Evolutionary conservation across 1,140 invertebrate genomes (phyloP).

Genomic region (Nilaparvata lugens): DNA sequence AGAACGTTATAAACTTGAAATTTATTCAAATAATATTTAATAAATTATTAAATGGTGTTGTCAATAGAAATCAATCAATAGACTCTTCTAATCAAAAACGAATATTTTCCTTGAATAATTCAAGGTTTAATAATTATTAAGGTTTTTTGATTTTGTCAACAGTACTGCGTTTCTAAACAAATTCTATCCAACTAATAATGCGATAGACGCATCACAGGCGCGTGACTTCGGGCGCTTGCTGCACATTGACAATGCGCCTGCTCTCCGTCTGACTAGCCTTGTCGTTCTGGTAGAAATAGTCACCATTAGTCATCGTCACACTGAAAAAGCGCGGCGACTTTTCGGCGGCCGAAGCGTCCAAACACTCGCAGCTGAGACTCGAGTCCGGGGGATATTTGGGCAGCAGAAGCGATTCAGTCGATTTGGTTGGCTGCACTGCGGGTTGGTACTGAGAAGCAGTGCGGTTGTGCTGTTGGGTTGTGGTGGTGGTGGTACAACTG

Average conservation of each 20-base stretch:
- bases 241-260: slow-evolving; percentile 31
- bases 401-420: slow-evolving; percentile 63
- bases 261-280: slow-evolving; percentile 41
- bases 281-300: slow-evolving; percentile 27
- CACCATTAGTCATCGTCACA: slow-evolving; percentile 9
- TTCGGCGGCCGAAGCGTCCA: slow-evolving; percentile 39
- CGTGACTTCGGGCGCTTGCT: slow-evolving; percentile 35
- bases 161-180: not conserved
- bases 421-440: slow-evolving; percentile 57
- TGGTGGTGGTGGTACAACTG: slow-evolving; percentile 5
- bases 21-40: too few species aligned
- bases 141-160: not conserved
- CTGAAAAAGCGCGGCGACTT: slow-evolving; percentile 22
- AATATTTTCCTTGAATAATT: not conserved
- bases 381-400: slow-evolving; percentile 51
- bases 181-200: slow-evolving; percentile 6
- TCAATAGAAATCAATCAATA: too few species aligned
- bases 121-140: not conserved
- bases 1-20: too few species aligned
- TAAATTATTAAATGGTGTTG: too few species aligned
- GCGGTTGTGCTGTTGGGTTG: slow-evolving; percentile 21
- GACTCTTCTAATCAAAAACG: not conserved
- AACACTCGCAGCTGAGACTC: slow-evolving; percentile 55
- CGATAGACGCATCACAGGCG: slow-evolving; percentile 32
- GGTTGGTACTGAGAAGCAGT: slow-evolving; percentile 24